These are phyloP conservation scores for Phortica variegata DNA, from an alignment of 1,140 invertebrate species.

Conservation along the genomic window DNA sequence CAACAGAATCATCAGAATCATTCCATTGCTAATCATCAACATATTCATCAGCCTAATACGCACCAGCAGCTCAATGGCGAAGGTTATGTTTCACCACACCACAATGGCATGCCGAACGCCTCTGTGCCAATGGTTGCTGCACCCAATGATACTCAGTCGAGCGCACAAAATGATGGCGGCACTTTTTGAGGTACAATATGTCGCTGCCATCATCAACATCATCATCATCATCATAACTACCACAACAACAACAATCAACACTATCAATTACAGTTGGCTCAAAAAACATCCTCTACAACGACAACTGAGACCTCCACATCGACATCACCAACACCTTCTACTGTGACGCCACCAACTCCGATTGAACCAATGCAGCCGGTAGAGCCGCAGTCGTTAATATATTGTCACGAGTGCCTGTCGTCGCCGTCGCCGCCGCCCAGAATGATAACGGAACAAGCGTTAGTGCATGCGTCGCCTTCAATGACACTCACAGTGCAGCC, in stretches of 20 bases:
- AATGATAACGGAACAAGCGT: slow-evolving; percentile 44
- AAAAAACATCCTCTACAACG: slow-evolving; percentile 15
- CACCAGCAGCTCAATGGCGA: not conserved
- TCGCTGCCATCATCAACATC: slow-evolving; percentile 54
- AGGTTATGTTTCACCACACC: slow-evolving; percentile 6
- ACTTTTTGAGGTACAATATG: slow-evolving; percentile 58
- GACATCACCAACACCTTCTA: slow-evolving; percentile 27
- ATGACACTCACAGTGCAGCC: not conserved
- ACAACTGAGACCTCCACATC: slow-evolving; percentile 30
- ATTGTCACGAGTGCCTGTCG: slow-evolving; percentile 43
- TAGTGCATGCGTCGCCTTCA: slow-evolving; percentile 38
- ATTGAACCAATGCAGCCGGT: not conserved
- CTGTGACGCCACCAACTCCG: slow-evolving; percentile 30
- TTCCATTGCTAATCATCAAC: not conserved
- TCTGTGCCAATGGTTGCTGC: too few species aligned
- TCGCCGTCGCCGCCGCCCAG: slow-evolving; percentile 43
- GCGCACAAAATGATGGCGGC: slow-evolving; percentile 47
- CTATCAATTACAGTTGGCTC: too few species aligned
- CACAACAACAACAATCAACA: slow-evolving; percentile 35
- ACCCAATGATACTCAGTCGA: slow-evolving; percentile 27
- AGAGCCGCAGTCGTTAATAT: slow-evolving; percentile 1
- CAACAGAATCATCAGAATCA: slow-evolving; percentile 32
- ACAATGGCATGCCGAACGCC: too few species aligned
- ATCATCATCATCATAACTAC: slow-evolving; percentile 49
- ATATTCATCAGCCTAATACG: not conserved